These are phyloP conservation scores for Drosophila ogumai DNA, from an alignment of 1,140 invertebrate genomes.

Conservation along the genomic window DNA sequence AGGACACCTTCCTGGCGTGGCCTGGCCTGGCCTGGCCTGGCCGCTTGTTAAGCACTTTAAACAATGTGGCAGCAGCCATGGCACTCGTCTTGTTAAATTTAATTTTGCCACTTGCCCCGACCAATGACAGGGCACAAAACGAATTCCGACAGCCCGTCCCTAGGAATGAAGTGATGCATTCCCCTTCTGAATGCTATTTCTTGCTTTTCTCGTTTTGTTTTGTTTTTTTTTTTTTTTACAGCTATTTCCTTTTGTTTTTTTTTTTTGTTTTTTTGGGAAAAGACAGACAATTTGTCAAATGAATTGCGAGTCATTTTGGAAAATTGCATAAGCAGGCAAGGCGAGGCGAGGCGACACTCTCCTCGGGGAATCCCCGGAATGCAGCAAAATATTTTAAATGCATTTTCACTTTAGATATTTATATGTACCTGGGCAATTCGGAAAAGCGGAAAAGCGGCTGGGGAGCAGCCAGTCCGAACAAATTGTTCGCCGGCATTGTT, in stretches of 20 bases:
- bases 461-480: background rate
- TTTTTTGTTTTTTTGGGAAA: too few relatives aligned
- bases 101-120: conserved; percentile 81
- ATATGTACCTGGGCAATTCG: conserved; percentile 37
- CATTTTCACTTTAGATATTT: conserved; percentile 60
- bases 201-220: background rate
- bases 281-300: conserved; percentile 78
- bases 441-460: background rate
- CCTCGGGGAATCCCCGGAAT: conserved; percentile 32
- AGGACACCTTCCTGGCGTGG: too few relatives aligned
- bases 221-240: background rate
- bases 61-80: conserved; percentile 64
- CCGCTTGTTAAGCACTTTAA: conserved; percentile 79
- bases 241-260: background rate
- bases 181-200: background rate
- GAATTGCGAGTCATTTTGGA: conserved; percentile 76
- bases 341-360: background rate
- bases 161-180: conserved; percentile 34
- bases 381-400: conserved; percentile 65
- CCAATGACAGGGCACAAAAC: conserved; percentile 75
- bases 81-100: conserved; percentile 73
- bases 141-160: conserved; percentile 49
- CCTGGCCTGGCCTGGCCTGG: too few relatives aligned
- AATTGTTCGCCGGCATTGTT: conserved; percentile 56
- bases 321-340: conserved; percentile 69